phyloP scores from a whole-genome alignment of 2,888 invertebrate species.

The Parnassius glacialis region DNA sequence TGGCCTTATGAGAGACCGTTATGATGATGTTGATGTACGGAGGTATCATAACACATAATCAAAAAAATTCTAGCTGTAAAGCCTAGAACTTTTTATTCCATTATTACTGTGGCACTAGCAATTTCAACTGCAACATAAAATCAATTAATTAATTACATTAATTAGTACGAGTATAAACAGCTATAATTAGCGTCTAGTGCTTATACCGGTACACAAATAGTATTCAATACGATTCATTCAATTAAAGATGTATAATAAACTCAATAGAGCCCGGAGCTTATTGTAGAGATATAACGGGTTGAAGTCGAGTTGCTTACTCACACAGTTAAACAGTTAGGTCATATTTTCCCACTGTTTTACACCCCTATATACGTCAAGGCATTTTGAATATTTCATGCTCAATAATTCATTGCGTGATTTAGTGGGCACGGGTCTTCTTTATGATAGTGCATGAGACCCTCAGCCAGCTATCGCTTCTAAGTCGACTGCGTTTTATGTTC shows the following conservation, averaged over 20 bases:
- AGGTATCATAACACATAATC: too few relatives aligned
- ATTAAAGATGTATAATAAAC: slow-evolving; percentile 28
- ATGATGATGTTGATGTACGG: too few relatives aligned
- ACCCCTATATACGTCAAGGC: slow-evolving; percentile 56
- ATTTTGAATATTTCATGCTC: slow-evolving; percentile 44
- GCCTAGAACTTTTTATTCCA: too few relatives aligned
- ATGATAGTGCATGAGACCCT: slow-evolving; percentile 44
- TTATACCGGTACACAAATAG: slow-evolving; percentile 16
- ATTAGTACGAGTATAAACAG: slow-evolving; percentile 7
- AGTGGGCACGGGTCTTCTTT: slow-evolving; percentile 58
- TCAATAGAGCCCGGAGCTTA: slow-evolving; percentile 20
- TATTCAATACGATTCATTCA: slow-evolving; percentile 23
- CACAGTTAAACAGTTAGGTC: slow-evolving; percentile 41
- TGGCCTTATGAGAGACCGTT: too few relatives aligned
- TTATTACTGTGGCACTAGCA: too few relatives aligned
- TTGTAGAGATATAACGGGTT: slow-evolving; percentile 40
- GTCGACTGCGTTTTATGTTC: slow-evolving; percentile 41
- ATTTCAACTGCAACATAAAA: too few relatives aligned
- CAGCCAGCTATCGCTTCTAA: slow-evolving; percentile 35
- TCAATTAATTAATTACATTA: neutral
- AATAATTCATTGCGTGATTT: slow-evolving; percentile 76
- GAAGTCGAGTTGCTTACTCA: slow-evolving; percentile 34
- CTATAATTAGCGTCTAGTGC: slow-evolving; percentile 16
- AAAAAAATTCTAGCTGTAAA: too few relatives aligned
- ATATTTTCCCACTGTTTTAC: slow-evolving; percentile 61